Percentiles rank a stretch among this genome's conserved stretches.
phyloP scores from a whole-genome alignment of 2,888 invertebrate species.

The Heliconius sara region DNA sequence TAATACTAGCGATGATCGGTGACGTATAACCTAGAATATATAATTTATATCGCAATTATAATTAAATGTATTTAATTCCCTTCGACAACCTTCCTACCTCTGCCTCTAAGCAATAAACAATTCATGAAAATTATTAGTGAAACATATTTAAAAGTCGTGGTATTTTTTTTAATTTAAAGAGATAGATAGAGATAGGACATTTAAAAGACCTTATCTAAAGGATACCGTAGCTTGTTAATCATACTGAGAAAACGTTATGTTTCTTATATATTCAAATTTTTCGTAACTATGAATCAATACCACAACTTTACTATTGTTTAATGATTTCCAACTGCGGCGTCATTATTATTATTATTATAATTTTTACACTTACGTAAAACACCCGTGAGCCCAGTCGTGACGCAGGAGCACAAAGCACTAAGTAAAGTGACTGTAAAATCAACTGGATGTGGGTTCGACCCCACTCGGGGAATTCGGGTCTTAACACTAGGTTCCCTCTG shows the following conservation, averaged over 20 bases:
- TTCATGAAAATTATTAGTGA: neutral
- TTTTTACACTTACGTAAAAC: neutral
- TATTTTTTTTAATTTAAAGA: too few relatives aligned
- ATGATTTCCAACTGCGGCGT: neutral
- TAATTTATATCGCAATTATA: neutral
- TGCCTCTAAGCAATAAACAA: too few relatives aligned
- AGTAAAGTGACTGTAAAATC: too few relatives aligned
- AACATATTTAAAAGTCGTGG: neutral
- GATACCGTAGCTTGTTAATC: neutral
- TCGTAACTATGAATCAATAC: neutral
- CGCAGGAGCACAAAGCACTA: too few relatives aligned
- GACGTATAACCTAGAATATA: neutral
- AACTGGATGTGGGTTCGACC: too few relatives aligned
- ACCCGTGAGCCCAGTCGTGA: too few relatives aligned
- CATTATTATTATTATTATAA: neutral
- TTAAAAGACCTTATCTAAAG: neutral
- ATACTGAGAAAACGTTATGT: neutral
- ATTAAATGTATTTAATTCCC: neutral
- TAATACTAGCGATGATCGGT: neutral
- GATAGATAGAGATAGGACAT: too few relatives aligned
- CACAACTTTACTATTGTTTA: neutral
- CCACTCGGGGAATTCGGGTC: too few relatives aligned
- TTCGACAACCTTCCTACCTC: too few relatives aligned
- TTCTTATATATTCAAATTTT: neutral
- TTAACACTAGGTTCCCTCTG: too few relatives aligned